Evolutionary conservation across 2,888 invertebrate genomes (phyloP), one percentile per base, ranked within the genome.

Genomic region (Sacculina carcini): DNA sequence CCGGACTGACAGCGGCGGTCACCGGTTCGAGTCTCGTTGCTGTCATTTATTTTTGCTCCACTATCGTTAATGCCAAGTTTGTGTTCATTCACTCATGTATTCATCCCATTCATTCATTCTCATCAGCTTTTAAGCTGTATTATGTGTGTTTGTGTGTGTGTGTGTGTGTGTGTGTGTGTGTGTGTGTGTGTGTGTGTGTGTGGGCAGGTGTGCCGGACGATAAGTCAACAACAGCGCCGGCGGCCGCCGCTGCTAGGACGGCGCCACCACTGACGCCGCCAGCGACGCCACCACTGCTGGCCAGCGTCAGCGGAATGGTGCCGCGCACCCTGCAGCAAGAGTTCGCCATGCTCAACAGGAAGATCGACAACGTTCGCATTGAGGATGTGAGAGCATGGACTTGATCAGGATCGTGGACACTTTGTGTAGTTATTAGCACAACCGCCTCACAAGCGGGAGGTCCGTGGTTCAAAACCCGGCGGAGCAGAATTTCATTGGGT

Each of bases 281-380:
- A 29, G 24, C 23, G 53, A 55, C 36, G 69, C 47, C 53, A 1
- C n/a, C n/a, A n/a, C n/a, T n/a, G n/a, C n/a, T n/a, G n/a, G n/a
- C n/a, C n/a, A n/a, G n/a, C n/a, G n/a, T n/a, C n/a, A n/a, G n/a
- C n/a, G 65, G 66, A 12, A 65, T 67, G 1, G 71, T 71, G 61
- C 70, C 73, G 12, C 73, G 73, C 61, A 73, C 73, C 2, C 65
- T 81, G 36, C 76, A 77, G 60, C 78, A 79, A 62, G 80, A 81
- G 62, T 81, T 81, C 65, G 77, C 78, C 2, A 63, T 80, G 34
- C 69, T 81, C 48, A 80, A 80, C 62, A 73, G 77, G 44, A 76
- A 78, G 61, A 78, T 80, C 62, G 77, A 77, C 3, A 77, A 79
- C 63, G 72, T 81, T 52, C 74, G 74, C 58, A 61, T 69, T 54